phyloP scores from a whole-genome alignment of 1,140 invertebrate species.

The Zeugodacus cucurbitae region DNA sequence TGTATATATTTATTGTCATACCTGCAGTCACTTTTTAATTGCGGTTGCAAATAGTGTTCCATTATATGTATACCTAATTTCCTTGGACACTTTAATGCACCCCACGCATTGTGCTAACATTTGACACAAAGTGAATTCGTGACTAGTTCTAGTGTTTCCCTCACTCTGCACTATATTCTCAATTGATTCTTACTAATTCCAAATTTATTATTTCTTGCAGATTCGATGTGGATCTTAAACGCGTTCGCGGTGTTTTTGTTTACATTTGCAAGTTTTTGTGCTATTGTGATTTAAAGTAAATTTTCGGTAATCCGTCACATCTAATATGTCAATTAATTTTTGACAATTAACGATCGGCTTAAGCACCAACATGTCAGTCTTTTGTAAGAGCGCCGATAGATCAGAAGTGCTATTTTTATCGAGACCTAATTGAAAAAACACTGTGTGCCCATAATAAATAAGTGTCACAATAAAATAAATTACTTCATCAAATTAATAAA shows the following conservation, averaged over 20 bases:
- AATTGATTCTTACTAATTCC: background rate
- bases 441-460: background rate
- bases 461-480: background rate
- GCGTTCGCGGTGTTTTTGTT: background rate
- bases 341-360: background rate
- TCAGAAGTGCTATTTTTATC: background rate
- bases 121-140: background rate
- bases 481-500: background rate
- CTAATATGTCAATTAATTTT: constrained; percentile 7
- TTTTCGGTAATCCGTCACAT: background rate
- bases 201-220: background rate
- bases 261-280: background rate
- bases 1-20: too few relatives aligned
- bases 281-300: background rate
- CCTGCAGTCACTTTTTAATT: too few relatives aligned
- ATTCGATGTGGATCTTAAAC: background rate
- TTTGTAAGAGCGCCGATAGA: background rate
- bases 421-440: background rate
- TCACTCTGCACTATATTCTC: background rate
- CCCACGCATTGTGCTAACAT: background rate
- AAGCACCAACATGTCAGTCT: background rate
- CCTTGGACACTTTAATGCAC: background rate
- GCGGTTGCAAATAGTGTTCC: too few relatives aligned
- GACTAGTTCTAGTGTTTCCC: background rate
- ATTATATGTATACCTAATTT: too few relatives aligned